These are phyloP conservation scores for Psilanteris sp. DNA, from an alignment of 1,140 invertebrate genomes.

Conservation along the genomic window DNA sequence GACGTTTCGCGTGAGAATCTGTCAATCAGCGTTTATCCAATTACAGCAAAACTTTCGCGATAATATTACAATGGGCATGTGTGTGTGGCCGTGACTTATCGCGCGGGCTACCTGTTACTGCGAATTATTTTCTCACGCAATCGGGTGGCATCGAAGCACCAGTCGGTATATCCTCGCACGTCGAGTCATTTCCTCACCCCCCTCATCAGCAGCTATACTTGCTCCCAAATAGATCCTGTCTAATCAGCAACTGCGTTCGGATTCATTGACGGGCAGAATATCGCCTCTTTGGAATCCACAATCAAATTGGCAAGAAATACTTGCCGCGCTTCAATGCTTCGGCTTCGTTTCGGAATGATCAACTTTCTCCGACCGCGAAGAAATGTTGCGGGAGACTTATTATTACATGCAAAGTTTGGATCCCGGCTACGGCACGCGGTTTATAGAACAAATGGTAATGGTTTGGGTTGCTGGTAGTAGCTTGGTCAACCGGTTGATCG, in stretches of 20 bases:
- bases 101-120: constrained; percentile 31
- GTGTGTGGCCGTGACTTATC: constrained; percentile 44
- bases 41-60: constrained; percentile 51
- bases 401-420: constrained; percentile 60
- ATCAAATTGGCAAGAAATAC: constrained; percentile 12
- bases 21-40: constrained; percentile 53
- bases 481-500: no score
- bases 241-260: no score
- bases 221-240: no score
- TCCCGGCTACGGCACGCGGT: no score
- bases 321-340: constrained; percentile 1
- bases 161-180: no score
- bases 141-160: constrained; percentile 29
- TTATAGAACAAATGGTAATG: no score
- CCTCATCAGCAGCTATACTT: no score
- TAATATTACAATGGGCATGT: constrained; percentile 41
- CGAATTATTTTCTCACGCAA: constrained; percentile 55
- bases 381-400: constrained; percentile 47
- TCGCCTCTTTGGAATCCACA: constrained; percentile 22
- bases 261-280: no score
- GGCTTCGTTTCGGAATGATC: constrained; percentile 31
- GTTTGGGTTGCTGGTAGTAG: no score
- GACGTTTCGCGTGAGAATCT: constrained; percentile 52
- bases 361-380: constrained; percentile 16
- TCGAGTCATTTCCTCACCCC: no score